These are phyloP conservation scores for Mareca strepera DNA, from an alignment of 2,797 vertebrate genomes.

Conservation along the genomic window DNA sequence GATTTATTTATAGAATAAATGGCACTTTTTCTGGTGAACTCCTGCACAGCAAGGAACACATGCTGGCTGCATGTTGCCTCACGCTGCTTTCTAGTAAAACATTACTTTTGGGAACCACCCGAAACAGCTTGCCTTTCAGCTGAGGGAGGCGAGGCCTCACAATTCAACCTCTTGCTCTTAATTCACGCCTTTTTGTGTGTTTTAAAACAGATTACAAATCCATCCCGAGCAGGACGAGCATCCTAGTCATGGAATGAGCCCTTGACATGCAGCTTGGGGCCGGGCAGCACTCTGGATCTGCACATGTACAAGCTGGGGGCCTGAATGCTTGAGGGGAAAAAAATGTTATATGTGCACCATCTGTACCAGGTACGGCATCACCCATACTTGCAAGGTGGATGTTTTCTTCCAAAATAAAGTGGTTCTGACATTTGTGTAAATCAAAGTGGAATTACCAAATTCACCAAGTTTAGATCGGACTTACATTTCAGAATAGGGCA, in stretches of 20 bases:
- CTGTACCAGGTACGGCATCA: no score
- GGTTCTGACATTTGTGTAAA: background rate
- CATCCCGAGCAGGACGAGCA: background rate
- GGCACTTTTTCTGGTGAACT: background rate
- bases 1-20: constrained; percentile 9
- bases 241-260: rapidly evolving
- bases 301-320: rapidly evolving
- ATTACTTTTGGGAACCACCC: background rate
- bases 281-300: background rate
- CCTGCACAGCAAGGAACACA: background rate
- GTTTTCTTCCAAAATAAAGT: background rate
- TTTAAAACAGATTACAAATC: background rate
- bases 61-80: background rate
- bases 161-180: background rate
- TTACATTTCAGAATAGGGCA: background rate
- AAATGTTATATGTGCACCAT: background rate
- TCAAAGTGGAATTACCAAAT: background rate
- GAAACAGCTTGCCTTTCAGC: background rate
- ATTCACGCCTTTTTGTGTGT: background rate
- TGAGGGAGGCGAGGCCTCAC: background rate
- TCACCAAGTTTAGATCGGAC: background rate
- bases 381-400: background rate
- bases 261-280: background rate
- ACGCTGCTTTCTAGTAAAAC: background rate
- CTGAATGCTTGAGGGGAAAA: background rate